A percentile compares a stretch with the other conserved stretches of the same genome.
Conservation (phyloP, 2,113 vertebrate species). For the Ceyx melanurus region DNA sequence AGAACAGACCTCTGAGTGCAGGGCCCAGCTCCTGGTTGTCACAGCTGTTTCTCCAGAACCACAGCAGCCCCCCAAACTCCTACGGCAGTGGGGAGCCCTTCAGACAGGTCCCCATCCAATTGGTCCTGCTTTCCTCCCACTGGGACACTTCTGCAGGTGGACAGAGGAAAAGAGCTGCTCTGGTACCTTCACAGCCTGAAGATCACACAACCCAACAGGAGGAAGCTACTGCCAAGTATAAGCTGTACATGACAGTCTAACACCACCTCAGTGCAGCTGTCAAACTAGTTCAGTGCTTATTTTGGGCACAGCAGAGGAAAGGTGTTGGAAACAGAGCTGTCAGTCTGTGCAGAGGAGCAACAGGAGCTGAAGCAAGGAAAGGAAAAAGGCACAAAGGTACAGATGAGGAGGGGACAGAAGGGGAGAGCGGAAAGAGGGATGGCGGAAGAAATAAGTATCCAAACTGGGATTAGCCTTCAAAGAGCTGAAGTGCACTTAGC, state of each 20-base stretch:
- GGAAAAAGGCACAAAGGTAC: background rate
- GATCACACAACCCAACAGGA: background rate
- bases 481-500: background rate
- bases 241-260: background rate
- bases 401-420: background rate
- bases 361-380: background rate
- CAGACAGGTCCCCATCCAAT: fast-evolving
- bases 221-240: fast-evolving
- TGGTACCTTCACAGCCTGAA: background rate
- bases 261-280: background rate
- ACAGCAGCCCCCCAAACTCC: background rate
- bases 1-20: fast-evolving
- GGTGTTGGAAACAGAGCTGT: background rate
- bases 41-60: background rate
- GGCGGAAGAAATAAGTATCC: background rate
- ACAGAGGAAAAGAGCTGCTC: background rate
- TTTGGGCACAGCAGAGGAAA: constrained; percentile 3
- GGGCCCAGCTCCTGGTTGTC: background rate
- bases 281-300: constrained; percentile 4
- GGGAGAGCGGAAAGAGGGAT: fast-evolving
- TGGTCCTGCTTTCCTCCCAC: fast-evolving
- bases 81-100: fast-evolving
- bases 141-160: fast-evolving
- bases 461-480: background rate
- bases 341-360: background rate